Evolutionary conservation across 2,888 invertebrate species (phyloP), one percentile per base, ranked within the genome.

Genomic region (Caenorhabditis plicata): DNA sequence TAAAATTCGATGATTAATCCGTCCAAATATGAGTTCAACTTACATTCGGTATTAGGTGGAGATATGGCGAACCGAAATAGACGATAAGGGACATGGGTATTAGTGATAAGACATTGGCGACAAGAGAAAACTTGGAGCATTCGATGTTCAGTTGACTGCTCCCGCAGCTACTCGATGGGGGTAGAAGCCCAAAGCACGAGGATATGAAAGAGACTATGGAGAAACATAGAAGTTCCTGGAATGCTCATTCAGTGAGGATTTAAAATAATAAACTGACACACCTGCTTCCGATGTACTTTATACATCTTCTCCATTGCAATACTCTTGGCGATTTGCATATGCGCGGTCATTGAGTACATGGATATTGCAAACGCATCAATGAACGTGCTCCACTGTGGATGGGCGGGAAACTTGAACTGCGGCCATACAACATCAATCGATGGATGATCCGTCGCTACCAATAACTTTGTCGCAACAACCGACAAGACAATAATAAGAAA

Each of bases 111-210:
- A 57, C 53, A 44, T 63, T 63, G 0, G 55, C 55, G 15, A 67
- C 69, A 27, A 67, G 36, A 9, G 69, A 69, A 41, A 56, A 67
- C 42, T 64, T 69, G 9, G 64, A 54, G 0, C 56, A 48, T 29
- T 64, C 69, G 22, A 61, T 36, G 36, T 67, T 69, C 17, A 66
- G 38, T 44, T 67, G 69, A 45, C 63, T 63, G 33, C 64, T 61
- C 29, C 62, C 65, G 19, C 61, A 60, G 13, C 66, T 64, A 22
- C 58, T 53, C 9, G 57, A 57, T 9, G 60, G 51, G 4, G 68
- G 64, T 11, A 61, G 42, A n/a, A 68, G 44, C 13, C 54, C 49
- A 31, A 68, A 63, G 4, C 53, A 25, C 3, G 60, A 55, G 9
- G 63, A 53, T 13, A 61, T 9, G n/a, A 68, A 39, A 0, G 65